Evolutionary conservation across 2,888 invertebrate genomes (phyloP), one percentile per base, ranked within the genome.

Genomic region (Drosophila anomalipes): DNA sequence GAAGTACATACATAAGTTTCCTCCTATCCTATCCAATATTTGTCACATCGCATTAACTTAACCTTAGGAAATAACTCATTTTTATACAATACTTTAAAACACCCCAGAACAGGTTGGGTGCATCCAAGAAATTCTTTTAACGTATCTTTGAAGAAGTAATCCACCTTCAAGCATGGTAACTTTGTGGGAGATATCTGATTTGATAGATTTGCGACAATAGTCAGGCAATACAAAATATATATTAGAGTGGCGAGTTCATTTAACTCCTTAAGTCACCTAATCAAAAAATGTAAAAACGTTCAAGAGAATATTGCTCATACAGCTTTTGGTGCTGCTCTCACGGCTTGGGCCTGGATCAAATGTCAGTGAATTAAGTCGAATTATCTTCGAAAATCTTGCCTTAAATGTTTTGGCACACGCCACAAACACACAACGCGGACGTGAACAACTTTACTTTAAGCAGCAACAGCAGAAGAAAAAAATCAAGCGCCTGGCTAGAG

Each of bases 281-380:
- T 1, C 32, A 60, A 22, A 16, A 47, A 47, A 26, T 39, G 51
- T 76, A 41, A 41, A 69, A 63, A 68, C n/a, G 60, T 74, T 75
- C n/a, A 58, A 49, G 60, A 47, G 26, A 47, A 47, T 26, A 26
- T 52, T 57, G 41, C 19, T 37, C 19, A n/a, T n/a, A 39, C 22
- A 49, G 37, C n/a, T 52, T 39, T 19, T 57, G 28, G 47, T 57
- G 63, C 30, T 69, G 16, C 28, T 32, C 53, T 14, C 26, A 47
- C 33, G 26, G 61, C 53, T 70, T 79, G 66, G 69, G 66, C 49
- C 58, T 54, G 81, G 81, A 77, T 78, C 85, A 79, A 79, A 81
- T 78, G 85, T 82, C 86, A 87, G 82, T 74, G 76, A 82, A 87
- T 86, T 87, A 89, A 80, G 86, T 82, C 76, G 78, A 84, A 86